phyloP scores from a whole-genome alignment of 2,797 vertebrate species.

The Alauda arvensis region DNA sequence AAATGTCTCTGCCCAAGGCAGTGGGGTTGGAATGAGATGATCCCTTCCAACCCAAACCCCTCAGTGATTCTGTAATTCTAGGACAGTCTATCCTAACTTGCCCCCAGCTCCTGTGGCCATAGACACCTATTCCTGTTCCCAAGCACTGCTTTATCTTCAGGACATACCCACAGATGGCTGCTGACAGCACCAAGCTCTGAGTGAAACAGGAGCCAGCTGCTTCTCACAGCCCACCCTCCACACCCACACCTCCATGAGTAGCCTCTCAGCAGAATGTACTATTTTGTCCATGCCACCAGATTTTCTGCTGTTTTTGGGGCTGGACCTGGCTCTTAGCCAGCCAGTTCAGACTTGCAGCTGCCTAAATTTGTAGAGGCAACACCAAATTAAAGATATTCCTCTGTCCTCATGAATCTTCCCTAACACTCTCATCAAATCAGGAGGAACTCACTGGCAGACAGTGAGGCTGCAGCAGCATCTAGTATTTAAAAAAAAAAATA shows the following conservation, averaged over 20 bases:
- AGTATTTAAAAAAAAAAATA: neutral
- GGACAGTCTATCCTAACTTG: neutral
- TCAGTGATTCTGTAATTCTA: neutral
- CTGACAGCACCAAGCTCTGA: neutral
- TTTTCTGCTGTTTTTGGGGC: neutral
- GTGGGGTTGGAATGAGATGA: neutral
- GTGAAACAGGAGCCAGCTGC: neutral
- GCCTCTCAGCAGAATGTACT: neutral
- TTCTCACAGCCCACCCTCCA: neutral
- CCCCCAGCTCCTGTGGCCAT: neutral
- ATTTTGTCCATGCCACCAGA: neutral
- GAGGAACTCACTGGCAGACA: neutral
- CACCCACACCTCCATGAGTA: neutral
- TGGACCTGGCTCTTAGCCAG: neutral
- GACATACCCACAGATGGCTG: neutral
- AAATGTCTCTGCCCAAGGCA: neutral
- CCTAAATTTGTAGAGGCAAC: neutral
- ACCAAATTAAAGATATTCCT: neutral
- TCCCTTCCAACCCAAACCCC: neutral
- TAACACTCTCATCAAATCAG: neutral
- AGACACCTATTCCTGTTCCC: neutral
- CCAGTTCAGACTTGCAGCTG: neutral
- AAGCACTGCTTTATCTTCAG: accelerated
- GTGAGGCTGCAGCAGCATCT: neutral
- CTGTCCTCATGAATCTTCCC: neutral